Evolutionary conservation across 2,797 vertebrate species (phyloP).

Genomic region (Typhlichthys subterraneus): DNA sequence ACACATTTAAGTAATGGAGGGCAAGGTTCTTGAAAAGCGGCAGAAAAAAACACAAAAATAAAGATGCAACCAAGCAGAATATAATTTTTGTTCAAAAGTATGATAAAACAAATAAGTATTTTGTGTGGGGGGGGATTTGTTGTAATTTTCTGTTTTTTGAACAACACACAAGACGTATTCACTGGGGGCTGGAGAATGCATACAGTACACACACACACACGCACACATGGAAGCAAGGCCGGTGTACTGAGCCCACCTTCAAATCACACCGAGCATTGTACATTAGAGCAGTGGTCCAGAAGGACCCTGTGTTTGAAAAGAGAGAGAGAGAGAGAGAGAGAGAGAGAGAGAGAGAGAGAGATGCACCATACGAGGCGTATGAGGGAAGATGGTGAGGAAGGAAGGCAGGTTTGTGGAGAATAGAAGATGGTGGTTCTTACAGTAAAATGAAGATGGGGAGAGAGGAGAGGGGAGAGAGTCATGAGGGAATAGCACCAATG

Average conservation of each 20-base stretch:
- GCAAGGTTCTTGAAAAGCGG: too few species aligned
- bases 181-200: background rate
- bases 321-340: conserved; percentile 37
- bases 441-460: background rate
- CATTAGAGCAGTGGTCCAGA: conserved; percentile 71
- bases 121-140: too few species aligned
- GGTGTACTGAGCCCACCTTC: conserved; percentile 73
- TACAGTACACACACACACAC: conserved; percentile 14
- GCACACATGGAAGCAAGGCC: conserved; percentile 15
- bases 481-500: conserved; percentile 62
- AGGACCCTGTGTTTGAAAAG: conserved; percentile 65
- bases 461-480: conserved; percentile 27
- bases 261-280: conserved; percentile 78
- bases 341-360: conserved; percentile 20
- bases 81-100: too few species aligned
- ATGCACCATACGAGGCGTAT: too few species aligned
- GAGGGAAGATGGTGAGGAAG: conserved; percentile 38
- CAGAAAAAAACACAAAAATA: too few species aligned
- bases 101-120: too few species aligned
- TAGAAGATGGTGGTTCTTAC: too few species aligned
- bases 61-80: too few species aligned
- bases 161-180: too few species aligned
- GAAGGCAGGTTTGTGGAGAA: conserved; percentile 4
- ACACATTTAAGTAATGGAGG: background rate
- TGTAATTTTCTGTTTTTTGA: too few species aligned